Evolutionary conservation across 1,140 invertebrate species (phyloP), one percentile per base, ranked within the genome.

Genomic region (Drosophila arizonae): DNA sequence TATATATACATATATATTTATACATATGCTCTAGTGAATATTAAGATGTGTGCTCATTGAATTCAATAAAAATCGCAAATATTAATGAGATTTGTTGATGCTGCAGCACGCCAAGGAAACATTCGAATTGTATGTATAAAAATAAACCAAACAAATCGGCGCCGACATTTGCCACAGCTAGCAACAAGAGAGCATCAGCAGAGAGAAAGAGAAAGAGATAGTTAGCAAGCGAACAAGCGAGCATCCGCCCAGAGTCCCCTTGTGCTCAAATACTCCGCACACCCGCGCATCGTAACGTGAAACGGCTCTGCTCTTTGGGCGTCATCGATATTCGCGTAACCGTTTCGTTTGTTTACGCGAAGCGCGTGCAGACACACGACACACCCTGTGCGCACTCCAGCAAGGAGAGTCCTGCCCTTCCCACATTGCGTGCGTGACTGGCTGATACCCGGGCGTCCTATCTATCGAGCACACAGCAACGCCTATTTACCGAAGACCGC

Each of bases 101-200:
- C 56, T 71, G 67, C 57, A 26, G 68, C 52, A 48, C 15, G 69
- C 69, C 50, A 68, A 62, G 67, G 63, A 62, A 74, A 61, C 79
- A 74, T 74, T 82, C 62, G 87, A 78, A 50, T 63, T 63, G 62
- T 72, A 63, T 45, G 66, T 68, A 66, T 72, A 62, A 87, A 85
- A 85, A 85, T 85, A 85, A 85, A 76, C 81, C 81, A 85, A 85
- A 85, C 81, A 85, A 85, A 87, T 81, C 78, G 72, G 63, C 79
- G 51, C 39, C 66, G 57, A 28, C 66, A 51, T 33, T 64, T 30
- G 54, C 24, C 39, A 63, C 79, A 73, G 71, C 79, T 82, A 77
- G 79, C 79, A 82, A 82, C 79, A 82, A 74, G 79, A 84, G 73
- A 79, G 64, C 24, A 69, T 17, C 50, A 46, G 61, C 30, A n/a